Evolutionary conservation across 2,113 vertebrate species (phyloP).

Genomic region (Chaenogobius annularis): DNA sequence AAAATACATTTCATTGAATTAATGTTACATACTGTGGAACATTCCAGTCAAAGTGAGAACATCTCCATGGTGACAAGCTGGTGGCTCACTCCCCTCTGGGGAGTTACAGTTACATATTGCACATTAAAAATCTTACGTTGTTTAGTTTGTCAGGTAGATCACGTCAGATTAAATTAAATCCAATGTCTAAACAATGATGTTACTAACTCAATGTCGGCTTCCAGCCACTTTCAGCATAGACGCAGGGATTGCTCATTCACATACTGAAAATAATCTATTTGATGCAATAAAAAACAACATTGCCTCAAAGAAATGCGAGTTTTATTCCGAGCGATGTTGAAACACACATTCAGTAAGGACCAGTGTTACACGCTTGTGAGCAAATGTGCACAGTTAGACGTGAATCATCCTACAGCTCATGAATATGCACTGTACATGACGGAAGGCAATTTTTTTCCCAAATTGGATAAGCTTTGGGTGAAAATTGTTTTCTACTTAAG

Average conservation of each 20-base stretch:
- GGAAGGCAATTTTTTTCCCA: constrained; percentile 21
- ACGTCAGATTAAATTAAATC: background rate
- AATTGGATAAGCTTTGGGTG: constrained; percentile 63
- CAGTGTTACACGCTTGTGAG: constrained; percentile 10
- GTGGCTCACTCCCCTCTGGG: background rate
- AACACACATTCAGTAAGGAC: background rate
- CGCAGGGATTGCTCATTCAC: constrained; percentile 24
- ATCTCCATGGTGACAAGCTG: background rate
- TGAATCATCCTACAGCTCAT: background rate
- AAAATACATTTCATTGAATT: too few relatives aligned
- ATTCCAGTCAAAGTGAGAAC: background rate
- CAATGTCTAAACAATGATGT: background rate
- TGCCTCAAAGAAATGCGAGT: constrained; percentile 47
- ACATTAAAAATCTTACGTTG: too few relatives aligned
- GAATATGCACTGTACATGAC: constrained; percentile 15
- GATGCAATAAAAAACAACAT: constrained; percentile 40
- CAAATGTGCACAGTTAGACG: constrained; percentile 33
- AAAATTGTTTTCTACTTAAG: constrained; percentile 67
- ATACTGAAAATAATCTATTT: constrained; percentile 40
- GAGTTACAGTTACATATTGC: too few relatives aligned
- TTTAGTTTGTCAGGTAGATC: too few relatives aligned
- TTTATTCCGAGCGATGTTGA: constrained; percentile 21
- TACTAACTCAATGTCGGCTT: background rate
- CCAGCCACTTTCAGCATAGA: constrained; percentile 27
- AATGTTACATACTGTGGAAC: too few relatives aligned